Evolutionary conservation across 2,113 vertebrate genomes (phyloP).

Genomic region (Anhinga rufa): DNA sequence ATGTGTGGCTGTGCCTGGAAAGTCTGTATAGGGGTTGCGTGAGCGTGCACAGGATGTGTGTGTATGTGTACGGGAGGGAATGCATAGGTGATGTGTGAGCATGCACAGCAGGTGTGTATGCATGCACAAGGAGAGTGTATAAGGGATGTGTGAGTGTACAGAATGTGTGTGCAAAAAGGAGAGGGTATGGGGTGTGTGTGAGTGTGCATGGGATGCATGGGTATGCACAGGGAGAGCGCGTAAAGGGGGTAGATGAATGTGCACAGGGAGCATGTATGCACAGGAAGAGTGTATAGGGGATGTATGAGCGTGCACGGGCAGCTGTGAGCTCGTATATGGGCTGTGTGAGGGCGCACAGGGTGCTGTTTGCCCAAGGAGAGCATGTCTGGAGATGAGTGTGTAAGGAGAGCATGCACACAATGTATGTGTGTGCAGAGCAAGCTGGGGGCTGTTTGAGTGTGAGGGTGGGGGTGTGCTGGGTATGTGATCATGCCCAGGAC

Average conservation of each 20-base stretch:
- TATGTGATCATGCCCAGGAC: background rate
- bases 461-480: background rate
- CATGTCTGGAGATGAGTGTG: accelerated
- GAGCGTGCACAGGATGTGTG: background rate
- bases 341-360: background rate
- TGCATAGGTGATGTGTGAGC: background rate
- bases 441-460: background rate
- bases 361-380: background rate
- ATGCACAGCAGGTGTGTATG: too few species aligned
- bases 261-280: background rate
- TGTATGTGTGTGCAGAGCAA: background rate
- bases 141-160: background rate
- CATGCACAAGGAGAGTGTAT: background rate
- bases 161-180: background rate
- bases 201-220: background rate
- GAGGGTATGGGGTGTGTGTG: background rate
- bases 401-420: accelerated
- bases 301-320: accelerated
- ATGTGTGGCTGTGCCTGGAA: too few species aligned
- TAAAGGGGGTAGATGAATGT: background rate
- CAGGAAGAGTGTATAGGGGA: too few species aligned
- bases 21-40: background rate
- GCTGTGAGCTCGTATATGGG: accelerated
- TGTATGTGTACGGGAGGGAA: too few species aligned
- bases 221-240: background rate